Base-by-base conservation (phyloP, 2,113 vertebrate species). In the Stegastes partitus region DNA sequence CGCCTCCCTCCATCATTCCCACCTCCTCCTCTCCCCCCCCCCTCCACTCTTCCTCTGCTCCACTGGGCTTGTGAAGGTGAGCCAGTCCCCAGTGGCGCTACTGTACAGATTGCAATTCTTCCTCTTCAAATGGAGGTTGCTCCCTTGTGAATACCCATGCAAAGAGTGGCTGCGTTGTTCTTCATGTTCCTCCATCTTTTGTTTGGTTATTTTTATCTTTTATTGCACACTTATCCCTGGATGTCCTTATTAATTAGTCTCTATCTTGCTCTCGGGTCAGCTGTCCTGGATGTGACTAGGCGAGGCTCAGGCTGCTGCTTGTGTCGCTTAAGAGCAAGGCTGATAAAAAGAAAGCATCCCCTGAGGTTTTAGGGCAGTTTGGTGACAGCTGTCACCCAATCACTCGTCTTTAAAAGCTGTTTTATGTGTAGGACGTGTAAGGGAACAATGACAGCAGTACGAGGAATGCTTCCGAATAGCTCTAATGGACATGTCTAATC, bases 1-100 rank as follows among this genome's bases (percentile, higher is more conserved):
- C 28, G n/a, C 55, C 19, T 68, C 39, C 54, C 49, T 18, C 51
- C 2, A 1, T 64, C 54, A 42, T 11, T 2, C 28, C 62, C 49
- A 18, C 26, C 58, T 16, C 37, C 37, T 11, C 39, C 51, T 11
- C 55, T n/a, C 26, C 21, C 39, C 34, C 34, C 22, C 21, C 57
- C 22, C 12, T 49, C n/a, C n/a, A n/a, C 74, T 89, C 78, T 78
- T 91, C 84, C 86, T 83, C 58, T 45, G 89, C 91, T 91, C 87
- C 80, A 85, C 84, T 89, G 83, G 84, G 77, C 88, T 77, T 51
- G 77, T 91, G 91, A 93, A 93, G 92, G 92, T 93, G 92, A 93
- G 88, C 71, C 80, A 74, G 68, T 91, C 88, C 87, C 91, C 71
- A 55, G 85, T 77, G 92, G 74, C 82, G 34, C 74, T 55, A 79